A percentile compares a stretch with the other conserved stretches of the same genome.
Evolutionary conservation across 2,888 invertebrate genomes (phyloP).

Genomic region (Idaea biselata): DNA sequence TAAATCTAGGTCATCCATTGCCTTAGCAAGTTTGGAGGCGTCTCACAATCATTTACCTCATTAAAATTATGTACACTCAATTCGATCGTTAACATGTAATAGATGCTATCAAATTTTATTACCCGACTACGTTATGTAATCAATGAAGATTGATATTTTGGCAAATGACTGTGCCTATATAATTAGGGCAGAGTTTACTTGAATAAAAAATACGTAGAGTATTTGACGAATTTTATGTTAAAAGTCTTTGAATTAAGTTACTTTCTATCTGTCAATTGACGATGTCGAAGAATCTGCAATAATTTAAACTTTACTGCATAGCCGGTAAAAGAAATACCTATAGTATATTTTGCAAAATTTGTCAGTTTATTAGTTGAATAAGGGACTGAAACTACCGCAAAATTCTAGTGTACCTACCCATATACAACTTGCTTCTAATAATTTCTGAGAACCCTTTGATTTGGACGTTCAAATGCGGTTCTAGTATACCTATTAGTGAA

Average conservation of each 20-base stretch:
- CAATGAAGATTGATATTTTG: neutral
- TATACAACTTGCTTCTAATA: neutral
- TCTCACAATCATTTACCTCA: neutral
- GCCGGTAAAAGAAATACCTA: neutral
- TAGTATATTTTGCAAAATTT: neutral
- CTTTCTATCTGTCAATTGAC: too few species aligned
- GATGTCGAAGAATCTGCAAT: too few species aligned
- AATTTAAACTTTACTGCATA: neutral
- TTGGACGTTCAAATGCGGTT: neutral
- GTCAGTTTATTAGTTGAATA: neutral
- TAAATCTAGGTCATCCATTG: neutral
- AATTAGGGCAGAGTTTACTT: neutral
- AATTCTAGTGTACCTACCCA: neutral
- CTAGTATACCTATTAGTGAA: neutral
- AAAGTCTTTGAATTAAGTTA: too few species aligned
- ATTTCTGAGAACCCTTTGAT: neutral
- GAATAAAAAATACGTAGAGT: neutral
- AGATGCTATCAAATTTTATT: neutral
- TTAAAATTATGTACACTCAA: neutral
- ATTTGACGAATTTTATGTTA: too few species aligned
- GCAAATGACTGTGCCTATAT: neutral
- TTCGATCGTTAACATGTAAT: neutral
- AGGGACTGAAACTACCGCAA: neutral
- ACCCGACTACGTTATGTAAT: neutral
- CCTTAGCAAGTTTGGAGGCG: neutral